A percentile compares a stretch with the other conserved stretches of the same genome.
Evolutionary conservation across 1,140 invertebrate species (phyloP).

Genomic region (Rhopalosiphum padi): DNA sequence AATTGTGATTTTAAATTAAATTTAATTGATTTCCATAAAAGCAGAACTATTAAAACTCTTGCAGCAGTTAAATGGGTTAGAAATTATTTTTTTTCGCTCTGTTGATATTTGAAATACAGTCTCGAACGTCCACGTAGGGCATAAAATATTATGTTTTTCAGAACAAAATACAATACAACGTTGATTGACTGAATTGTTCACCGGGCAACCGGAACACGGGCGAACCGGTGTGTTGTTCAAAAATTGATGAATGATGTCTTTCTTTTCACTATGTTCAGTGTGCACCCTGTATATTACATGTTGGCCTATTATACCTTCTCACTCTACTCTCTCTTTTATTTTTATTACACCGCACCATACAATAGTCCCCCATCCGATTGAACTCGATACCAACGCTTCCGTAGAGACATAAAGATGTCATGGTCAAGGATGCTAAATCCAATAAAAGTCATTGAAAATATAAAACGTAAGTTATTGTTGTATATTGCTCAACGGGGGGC

Average conservation of each 20-base stretch:
- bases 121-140: neutral
- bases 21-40: neutral
- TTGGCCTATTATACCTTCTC: neutral
- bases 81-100: neutral
- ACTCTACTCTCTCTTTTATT: conserved; percentile 5
- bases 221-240: neutral
- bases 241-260: conserved; percentile 42
- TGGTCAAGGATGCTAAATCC: conserved; percentile 46
- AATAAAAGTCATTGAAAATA: conserved; percentile 47
- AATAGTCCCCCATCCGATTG: conserved; percentile 33
- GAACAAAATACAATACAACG: conserved; percentile 29
- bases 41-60: neutral
- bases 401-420: conserved; percentile 52
- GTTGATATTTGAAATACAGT: neutral
- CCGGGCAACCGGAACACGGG: conserved; percentile 4
- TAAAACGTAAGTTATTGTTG: conserved; percentile 39
- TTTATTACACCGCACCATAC: conserved; percentile 29
- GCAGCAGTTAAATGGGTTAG: conserved; percentile 30
- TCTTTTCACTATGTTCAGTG: conserved; percentile 12
- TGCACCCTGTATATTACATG: neutral
- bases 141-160: neutral
- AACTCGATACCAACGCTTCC: conserved; percentile 29
- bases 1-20: conserved; percentile 8
- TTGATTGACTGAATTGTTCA: conserved; percentile 49
- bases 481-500: neutral